These are phyloP conservation scores for Amphiura filiformis DNA, from an alignment of 35 echinoderm and acorn worm genomes.

Conservation along the genomic window DNA sequence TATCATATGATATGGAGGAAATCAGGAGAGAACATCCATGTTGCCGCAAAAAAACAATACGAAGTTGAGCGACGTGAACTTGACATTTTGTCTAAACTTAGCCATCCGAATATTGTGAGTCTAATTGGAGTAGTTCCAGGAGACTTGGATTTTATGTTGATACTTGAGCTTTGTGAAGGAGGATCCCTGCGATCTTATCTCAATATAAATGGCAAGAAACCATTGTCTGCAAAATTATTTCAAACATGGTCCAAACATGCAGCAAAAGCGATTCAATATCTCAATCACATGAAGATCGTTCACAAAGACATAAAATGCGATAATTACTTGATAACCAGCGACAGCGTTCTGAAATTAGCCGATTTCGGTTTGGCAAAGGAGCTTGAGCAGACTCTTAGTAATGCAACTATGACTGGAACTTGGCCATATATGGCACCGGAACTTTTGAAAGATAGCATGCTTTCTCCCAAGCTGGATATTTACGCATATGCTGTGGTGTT, in stretches of 20 bases:
- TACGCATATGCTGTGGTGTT: neutral
- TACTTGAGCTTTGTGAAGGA: neutral
- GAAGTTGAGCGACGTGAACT: neutral
- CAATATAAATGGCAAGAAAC: neutral
- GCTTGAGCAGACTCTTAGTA: neutral
- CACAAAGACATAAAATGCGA: neutral
- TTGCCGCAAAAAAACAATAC: neutral
- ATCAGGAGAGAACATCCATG: neutral
- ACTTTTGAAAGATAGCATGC: neutral
- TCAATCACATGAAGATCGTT: neutral
- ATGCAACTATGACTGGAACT: neutral
- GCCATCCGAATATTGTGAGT: neutral
- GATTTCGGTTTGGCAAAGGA: neutral
- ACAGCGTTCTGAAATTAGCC: neutral
- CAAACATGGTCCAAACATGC: neutral
- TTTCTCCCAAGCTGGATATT: neutral
- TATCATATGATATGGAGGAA: conserved; percentile 8
- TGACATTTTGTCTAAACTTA: neutral
- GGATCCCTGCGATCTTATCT: neutral
- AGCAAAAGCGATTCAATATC: conserved; percentile 3
- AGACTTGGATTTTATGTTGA: neutral
- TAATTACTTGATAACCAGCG: neutral
- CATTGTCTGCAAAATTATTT: neutral
- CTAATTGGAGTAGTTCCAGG: neutral
- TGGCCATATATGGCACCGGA: conserved; percentile 3